Percentiles rank a stretch among this genome's conserved stretches.
phyloP scores from a whole-genome alignment of 2,113 vertebrate genomes.

The Ceyx cyanopectus region DNA sequence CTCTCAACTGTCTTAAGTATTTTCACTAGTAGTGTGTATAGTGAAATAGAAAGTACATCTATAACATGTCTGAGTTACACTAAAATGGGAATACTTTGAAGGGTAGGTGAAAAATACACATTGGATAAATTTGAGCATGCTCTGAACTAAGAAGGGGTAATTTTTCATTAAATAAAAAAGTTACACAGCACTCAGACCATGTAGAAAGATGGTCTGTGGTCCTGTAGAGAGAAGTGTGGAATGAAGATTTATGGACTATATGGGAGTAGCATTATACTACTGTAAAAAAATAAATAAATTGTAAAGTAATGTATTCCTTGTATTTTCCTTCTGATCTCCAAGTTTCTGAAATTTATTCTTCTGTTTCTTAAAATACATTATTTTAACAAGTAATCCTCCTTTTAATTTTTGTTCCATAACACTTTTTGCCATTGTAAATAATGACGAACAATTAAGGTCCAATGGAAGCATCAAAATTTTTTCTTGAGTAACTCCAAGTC shows the following conservation, averaged over 20 bases:
- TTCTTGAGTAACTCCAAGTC: neutral
- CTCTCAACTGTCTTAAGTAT: neutral
- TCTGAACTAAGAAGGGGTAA: neutral
- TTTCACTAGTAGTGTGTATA: neutral
- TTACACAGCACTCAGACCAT: rapidly evolving
- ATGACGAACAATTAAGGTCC: neutral
- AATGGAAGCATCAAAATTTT: neutral
- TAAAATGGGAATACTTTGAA: neutral
- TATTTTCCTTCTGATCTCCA: neutral
- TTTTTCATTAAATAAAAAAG: neutral
- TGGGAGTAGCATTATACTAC: neutral
- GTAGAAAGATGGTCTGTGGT: neutral
- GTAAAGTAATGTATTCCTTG: neutral
- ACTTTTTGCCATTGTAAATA: neutral
- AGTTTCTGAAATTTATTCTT: neutral
- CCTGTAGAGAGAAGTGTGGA: neutral
- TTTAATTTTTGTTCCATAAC: neutral
- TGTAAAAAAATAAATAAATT: neutral
- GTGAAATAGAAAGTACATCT: neutral
- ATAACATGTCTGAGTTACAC: neutral
- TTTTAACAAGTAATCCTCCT: neutral
- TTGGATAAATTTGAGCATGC: neutral
- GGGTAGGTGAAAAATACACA: neutral
- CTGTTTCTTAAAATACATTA: neutral
- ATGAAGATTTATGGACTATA: neutral